Base-by-base conservation (phyloP, 2,113 vertebrate species). In the Phrynosoma blainvillii region DNA sequence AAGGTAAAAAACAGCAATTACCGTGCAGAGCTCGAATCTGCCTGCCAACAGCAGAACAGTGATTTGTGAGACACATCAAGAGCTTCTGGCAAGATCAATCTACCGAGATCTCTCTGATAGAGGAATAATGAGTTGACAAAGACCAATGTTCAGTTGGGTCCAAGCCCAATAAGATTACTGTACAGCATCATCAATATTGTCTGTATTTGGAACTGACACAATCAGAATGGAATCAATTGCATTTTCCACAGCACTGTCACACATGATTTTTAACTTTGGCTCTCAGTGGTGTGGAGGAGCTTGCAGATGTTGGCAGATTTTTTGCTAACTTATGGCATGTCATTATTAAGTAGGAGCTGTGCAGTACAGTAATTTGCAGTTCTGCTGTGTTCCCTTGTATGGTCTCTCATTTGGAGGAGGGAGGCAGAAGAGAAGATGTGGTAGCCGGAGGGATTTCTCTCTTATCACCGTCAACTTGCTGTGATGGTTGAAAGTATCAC, bases 91-190 rank as follows among this genome's bases (percentile, higher is more conserved):
- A 96, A 95, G 96, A 97, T 97, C 96, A 97, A 97, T 97, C 96
- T 96, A 93, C 86, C 74, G 89, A 96, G 96, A 97, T 97, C 95
- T 94, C 94, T 96, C 94, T 94, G 97, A 97, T 96, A 97, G 95
- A 95, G 96, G 96, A 96, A 97, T 97, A 97, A 97, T 96, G 97
- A 97, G 96, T 97, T 97, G 96, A 97, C 96, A 96, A 96, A 96
- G 96, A 97, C 95, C 96, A 96, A 95, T 94, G 95, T 96, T 96
- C 95, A 93, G 95, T 95, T 97, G 96, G 96, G 97, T 93, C 93
- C 92, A 95, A 95, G 94, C 95, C 96, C 95, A 97, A 97, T 97
- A 95, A 96, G 96, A 97, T 97, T 96, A 97, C 94, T 95, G 94
- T 96, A 95, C 93, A 89, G 93, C 93, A 96, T 96, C 96, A 95